These are phyloP conservation scores for Cryptocephalus moraei DNA, from an alignment of 2,888 invertebrate species.

Conservation along the genomic window DNA sequence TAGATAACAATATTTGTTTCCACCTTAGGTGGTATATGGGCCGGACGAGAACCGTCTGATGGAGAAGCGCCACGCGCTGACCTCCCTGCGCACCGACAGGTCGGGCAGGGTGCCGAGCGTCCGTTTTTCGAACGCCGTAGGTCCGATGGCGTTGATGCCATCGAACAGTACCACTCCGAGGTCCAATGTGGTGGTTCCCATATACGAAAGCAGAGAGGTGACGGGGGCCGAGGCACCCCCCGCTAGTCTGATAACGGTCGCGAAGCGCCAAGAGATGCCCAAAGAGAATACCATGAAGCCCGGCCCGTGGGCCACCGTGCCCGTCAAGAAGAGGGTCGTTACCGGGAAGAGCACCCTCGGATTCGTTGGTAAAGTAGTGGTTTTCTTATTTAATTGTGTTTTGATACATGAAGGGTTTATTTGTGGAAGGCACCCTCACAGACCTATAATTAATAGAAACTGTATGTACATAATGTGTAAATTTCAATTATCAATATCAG, in stretches of 20 bases:
- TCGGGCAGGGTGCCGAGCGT: conserved; percentile 46
- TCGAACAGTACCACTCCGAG: conserved; percentile 17
- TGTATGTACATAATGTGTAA: no score
- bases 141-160: conserved; percentile 16
- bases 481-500: no score
- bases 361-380: conserved; percentile 38
- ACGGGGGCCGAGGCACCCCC: conserved; percentile 30
- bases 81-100: conserved; percentile 60
- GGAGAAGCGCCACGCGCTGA: conserved; percentile 67
- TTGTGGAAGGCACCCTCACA: no score
- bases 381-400: no score
- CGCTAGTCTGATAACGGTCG: conserved; percentile 46
- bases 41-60: conserved; percentile 42
- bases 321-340: conserved; percentile 31
- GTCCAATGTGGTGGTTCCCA: conserved; percentile 28
- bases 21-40: conserved; percentile 50
- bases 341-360: conserved; percentile 23
- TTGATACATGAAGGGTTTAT: no score
- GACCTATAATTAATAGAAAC: no score
- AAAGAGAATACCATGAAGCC: conserved; percentile 64
- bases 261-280: conserved; percentile 42
- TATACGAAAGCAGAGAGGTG: conserved; percentile 29
- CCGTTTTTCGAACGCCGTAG: conserved; percentile 16
- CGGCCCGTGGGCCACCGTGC: conserved; percentile 54
- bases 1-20: conserved; percentile 15